Base-by-base conservation (phyloP, 2,113 vertebrate genomes). In the Bubo bubo region DNA sequence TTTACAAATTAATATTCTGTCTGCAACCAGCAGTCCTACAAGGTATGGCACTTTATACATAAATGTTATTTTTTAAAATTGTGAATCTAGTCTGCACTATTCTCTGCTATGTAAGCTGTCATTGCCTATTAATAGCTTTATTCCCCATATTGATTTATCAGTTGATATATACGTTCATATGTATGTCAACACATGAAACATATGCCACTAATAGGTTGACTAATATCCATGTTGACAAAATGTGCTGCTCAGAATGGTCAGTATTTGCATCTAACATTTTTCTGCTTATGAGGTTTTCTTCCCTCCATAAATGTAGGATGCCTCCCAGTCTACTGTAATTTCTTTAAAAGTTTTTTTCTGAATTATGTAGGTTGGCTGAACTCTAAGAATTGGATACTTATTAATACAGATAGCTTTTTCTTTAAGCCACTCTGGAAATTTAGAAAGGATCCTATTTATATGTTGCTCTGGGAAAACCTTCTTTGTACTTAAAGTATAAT, bases 1-100 rank as follows among this genome's bases (percentile, higher is more conserved):
- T 91, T 67, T 75, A 22, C 49, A 95, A 95, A 94, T 93, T 80
- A 90, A 68, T 88, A 79, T 68, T 86, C 71, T 84, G 15, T 22
- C 52, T 84, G 26, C 26, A 58, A 18, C 41, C 62, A 82, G 22
- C 18, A 35, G 34, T 75, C 35, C 10, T 47, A 35, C 5, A 50
- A 86, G 39, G 15, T 75, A 55, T 58, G 53, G 20, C 9, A 81
- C 0, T 4, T 84, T 63, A 55, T 59, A 86, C 27, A 79, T 63
- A 94, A 79, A 86, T 58, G 21, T 6, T 71, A 10, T 60, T 35
- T 66, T 21, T 70, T 74, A 23, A 7, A 45, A 62, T 58, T 81
- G 26, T 63, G 22, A 73, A 45, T 59, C 26, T 23, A 18, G 21
- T 52, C 35, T 68, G 22, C 13, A n/a, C 9, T 85, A 14, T 26